These are phyloP conservation scores for Eristalinus aeneus DNA, from an alignment of 2,888 invertebrate genomes.

Conservation along the genomic window DNA sequence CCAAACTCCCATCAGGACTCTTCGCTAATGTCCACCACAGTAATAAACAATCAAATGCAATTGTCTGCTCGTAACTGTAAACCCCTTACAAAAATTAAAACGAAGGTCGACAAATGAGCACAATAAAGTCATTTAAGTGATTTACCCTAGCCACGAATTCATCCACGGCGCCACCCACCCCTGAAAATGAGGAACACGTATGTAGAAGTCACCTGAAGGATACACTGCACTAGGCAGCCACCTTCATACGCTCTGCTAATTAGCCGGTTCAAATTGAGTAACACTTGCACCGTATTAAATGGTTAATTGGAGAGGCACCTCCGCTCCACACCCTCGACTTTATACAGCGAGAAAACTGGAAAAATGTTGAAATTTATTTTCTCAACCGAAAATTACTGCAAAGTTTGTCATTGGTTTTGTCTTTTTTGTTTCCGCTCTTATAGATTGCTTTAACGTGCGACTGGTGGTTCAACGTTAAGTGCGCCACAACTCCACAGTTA, in stretches of 20 bases:
- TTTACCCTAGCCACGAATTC: slow-evolving; percentile 1
- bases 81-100: slow-evolving; percentile 23
- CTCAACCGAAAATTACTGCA: slow-evolving; percentile 44
- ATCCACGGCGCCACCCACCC: not conserved
- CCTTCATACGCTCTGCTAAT: slow-evolving; percentile 36
- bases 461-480: slow-evolving; percentile 96
- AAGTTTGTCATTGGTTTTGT: slow-evolving; percentile 50
- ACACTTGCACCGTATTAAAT: slow-evolving; percentile 42
- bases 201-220: slow-evolving; percentile 11
- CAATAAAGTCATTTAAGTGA: slow-evolving; percentile 46
- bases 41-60: slow-evolving; percentile 21
- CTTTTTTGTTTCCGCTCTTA: slow-evolving; percentile 1
- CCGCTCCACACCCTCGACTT: slow-evolving; percentile 20
- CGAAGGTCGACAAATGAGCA: slow-evolving; percentile 4
- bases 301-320: slow-evolving; percentile 58
- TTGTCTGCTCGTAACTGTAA: slow-evolving; percentile 30
- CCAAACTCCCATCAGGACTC: too few relatives aligned
- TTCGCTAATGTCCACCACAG: not conserved
- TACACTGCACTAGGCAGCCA: not conserved
- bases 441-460: slow-evolving; percentile 91
- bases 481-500: slow-evolving; percentile 90
- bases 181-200: not conserved
- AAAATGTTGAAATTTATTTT: slow-evolving; percentile 39
- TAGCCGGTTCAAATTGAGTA: slow-evolving; percentile 49
- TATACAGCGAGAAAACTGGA: not conserved